Evolutionary conservation across 2,113 vertebrate species (phyloP).

Genomic region (Empidonax traillii): DNA sequence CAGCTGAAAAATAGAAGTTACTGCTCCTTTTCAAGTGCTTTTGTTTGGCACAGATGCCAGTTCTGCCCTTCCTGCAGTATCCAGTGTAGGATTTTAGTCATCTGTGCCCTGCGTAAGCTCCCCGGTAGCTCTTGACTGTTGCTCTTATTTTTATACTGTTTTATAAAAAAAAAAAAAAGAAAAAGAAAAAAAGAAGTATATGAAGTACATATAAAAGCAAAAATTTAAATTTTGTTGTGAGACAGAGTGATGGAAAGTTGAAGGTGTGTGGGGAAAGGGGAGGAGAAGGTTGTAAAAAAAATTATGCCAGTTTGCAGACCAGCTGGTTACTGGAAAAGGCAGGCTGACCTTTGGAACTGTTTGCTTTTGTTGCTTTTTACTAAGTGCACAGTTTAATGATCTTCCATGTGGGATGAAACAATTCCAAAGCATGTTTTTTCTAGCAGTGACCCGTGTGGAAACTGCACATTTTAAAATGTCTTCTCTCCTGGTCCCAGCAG

Average conservation of each 20-base stretch:
- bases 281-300: constrained; percentile 27
- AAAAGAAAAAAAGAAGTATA: neutral
- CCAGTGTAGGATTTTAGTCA: neutral
- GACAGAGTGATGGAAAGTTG: constrained; percentile 54
- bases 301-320: constrained; percentile 69
- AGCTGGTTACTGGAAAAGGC: constrained; percentile 83
- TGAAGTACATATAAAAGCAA: constrained; percentile 57
- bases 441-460: neutral
- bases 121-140: neutral
- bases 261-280: neutral
- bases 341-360: constrained; percentile 50
- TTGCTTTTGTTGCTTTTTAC: constrained; percentile 4
- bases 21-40: neutral
- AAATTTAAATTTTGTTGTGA: constrained; percentile 66
- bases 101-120: neutral
- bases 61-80: neutral
- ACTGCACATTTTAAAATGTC: neutral
- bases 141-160: constrained; percentile 77
- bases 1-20: neutral
- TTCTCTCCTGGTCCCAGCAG: neutral
- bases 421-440: neutral
- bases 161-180: constrained; percentile 49
- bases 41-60: neutral
- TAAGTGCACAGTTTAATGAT: constrained; percentile 24
- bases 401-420: constrained; percentile 19